These are phyloP conservation scores for Antechinus stuartii DNA, from an alignment of 2,113 vertebrate genomes.

Conservation along the genomic window DNA sequence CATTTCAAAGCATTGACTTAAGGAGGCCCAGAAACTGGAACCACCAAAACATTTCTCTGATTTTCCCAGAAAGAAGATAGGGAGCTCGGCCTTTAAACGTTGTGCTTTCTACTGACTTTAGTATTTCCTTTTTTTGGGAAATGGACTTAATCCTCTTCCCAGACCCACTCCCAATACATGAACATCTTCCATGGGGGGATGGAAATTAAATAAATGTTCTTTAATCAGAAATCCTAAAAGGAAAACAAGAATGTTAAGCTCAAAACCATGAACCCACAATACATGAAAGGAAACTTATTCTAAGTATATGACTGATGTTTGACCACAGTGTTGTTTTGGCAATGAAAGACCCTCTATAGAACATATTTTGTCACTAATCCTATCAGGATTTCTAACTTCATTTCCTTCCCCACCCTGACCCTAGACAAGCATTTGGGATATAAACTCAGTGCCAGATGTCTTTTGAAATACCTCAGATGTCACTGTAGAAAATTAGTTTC, in stretches of 20 bases:
- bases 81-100: background rate
- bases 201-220: background rate
- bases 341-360: constrained; percentile 12
- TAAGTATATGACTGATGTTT: constrained; percentile 28
- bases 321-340: constrained; percentile 12
- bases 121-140: background rate
- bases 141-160: constrained; percentile 3
- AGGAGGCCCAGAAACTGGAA: constrained; percentile 11
- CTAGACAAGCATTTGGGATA: constrained; percentile 9
- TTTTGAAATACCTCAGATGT: constrained; percentile 54
- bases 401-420: constrained; percentile 32
- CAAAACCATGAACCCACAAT: background rate
- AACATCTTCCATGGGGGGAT: background rate
- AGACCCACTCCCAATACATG: background rate
- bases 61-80: background rate
- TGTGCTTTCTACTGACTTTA: background rate
- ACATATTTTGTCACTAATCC: background rate
- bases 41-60: background rate
- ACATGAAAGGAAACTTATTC: constrained; percentile 27
- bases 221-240: background rate
- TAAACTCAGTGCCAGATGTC: constrained; percentile 50
- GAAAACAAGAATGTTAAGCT: background rate
- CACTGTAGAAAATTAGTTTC: constrained; percentile 65
- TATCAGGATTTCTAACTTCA: constrained; percentile 39
- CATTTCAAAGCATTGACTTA: constrained; percentile 15